Base-by-base conservation (phyloP, 2,797 vertebrate species). In the Hippocampus kuda region DNA sequence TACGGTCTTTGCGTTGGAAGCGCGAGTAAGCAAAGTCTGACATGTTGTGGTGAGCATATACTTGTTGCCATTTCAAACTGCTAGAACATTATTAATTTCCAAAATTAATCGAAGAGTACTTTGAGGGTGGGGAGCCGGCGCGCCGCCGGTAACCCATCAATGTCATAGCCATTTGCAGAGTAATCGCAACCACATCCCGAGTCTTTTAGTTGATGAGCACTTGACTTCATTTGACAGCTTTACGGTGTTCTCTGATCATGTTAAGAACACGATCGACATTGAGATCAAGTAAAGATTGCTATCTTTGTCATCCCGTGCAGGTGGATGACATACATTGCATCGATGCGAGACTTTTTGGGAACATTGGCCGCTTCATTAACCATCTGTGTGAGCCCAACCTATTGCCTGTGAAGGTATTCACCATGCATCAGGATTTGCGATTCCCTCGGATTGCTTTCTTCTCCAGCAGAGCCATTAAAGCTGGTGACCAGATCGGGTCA, bases 381-480 rank as follows among this genome's bases (percentile, higher is more conserved):
- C 96, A 98, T 77, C 91, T 95, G 83, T 98, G 97, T 10, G 96
- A 98, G 84, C 94, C 96, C 76, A 98, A 97, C 89, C 87, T 98
- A 68, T 89, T 95, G 74, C 93, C 94, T 0, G 94, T 98, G 78
- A 91, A 92, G 0, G 95, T 97, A 38, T 99, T 99, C 90, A 95
- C 95, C 91, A 93, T 93, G 12, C 97, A 98, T 85, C 96, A 98
- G 88, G 97, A 98, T 83, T 92, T 96, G 2, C 94, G 95, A 48
- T 97, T 98, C 69, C 96, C 96, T 41, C 79, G 93, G 41, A 93
- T 98, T 0, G 94, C 94, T 68, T 94, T 98, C 87, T 98, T 97
- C 90, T 95, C 94, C 85, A 92, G 92, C 57, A 86, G 90, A 80
- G 82, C 85, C 26, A 94, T 98, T 78, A 85, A 82, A 70, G 91